Evolutionary conservation across 2,888 invertebrate genomes (phyloP).

Genomic region (Alloplasta piceator): DNA sequence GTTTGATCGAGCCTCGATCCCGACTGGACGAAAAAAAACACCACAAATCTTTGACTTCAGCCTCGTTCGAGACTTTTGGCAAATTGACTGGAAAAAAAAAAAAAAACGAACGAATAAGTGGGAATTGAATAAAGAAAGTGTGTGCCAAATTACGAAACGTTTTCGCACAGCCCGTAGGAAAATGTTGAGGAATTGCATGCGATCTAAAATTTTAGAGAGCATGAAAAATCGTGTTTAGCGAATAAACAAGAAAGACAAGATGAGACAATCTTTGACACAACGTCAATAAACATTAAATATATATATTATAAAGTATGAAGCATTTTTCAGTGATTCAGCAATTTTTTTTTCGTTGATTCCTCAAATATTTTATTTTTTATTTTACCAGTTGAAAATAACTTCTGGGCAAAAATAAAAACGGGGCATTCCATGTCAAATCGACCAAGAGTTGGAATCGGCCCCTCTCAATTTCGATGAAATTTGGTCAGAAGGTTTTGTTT

Average conservation of each 20-base stretch:
- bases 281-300: slow-evolving; percentile 61
- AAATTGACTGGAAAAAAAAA: neutral
- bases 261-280: slow-evolving; percentile 69
- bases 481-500: too few relatives aligned
- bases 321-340: too few relatives aligned
- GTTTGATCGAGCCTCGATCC: slow-evolving; percentile 8
- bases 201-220: slow-evolving; percentile 15
- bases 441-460: too few relatives aligned
- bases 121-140: slow-evolving; percentile 19
- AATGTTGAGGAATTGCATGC: slow-evolving; percentile 35
- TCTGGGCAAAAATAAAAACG: too few relatives aligned
- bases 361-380: too few relatives aligned
- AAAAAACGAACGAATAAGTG: slow-evolving; percentile 26
- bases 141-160: slow-evolving; percentile 50
- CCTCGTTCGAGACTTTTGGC: neutral
- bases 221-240: slow-evolving; percentile 21
- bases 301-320: neutral
- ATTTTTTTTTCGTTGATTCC: too few relatives aligned
- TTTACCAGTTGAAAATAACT: too few relatives aligned
- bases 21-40: slow-evolving; percentile 11
- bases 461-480: too few relatives aligned
- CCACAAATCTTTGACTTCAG: slow-evolving; percentile 9
- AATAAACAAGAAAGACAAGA: slow-evolving; percentile 30
- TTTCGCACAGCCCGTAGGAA: slow-evolving; percentile 32
- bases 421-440: too few relatives aligned